phyloP scores from a whole-genome alignment of 2,113 vertebrate species.

The Glaucomys volans region DNA sequence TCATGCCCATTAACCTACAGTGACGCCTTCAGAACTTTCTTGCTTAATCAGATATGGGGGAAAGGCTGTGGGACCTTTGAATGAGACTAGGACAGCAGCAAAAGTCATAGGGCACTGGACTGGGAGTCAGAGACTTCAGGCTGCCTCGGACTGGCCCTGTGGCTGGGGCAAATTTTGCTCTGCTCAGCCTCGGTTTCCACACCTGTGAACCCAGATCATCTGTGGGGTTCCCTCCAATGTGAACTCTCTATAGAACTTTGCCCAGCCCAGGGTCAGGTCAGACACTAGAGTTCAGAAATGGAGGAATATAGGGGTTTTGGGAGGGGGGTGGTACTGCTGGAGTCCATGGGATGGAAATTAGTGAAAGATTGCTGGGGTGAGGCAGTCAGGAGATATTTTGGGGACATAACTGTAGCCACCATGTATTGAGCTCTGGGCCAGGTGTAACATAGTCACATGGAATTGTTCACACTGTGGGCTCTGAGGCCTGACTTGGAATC shows the following conservation, averaged over 20 bases:
- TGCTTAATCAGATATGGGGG: neutral
- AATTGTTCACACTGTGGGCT: neutral
- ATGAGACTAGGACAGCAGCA: neutral
- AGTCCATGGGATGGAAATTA: neutral
- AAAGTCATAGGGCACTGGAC: neutral
- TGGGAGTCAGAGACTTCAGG: neutral
- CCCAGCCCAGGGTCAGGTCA: neutral
- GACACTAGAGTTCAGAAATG: neutral
- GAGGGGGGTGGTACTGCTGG: neutral
- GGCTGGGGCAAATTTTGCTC: too few species aligned
- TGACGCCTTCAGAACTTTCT: neutral
- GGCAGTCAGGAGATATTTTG: neutral
- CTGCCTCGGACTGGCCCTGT: neutral
- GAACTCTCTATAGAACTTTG: neutral
- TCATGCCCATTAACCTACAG: neutral
- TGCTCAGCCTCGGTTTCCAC: neutral
- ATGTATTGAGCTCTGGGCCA: neutral
- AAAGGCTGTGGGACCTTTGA: neutral
- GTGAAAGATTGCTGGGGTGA: neutral
- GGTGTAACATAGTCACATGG: neutral
- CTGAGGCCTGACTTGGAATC: neutral
- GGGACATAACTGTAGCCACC: neutral
- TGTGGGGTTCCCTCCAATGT: neutral
- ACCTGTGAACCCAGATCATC: neutral
- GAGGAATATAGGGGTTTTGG: rapidly evolving